Base-by-base conservation (phyloP, 2,888 invertebrate genomes). In the Dasypogon diadema region DNA sequence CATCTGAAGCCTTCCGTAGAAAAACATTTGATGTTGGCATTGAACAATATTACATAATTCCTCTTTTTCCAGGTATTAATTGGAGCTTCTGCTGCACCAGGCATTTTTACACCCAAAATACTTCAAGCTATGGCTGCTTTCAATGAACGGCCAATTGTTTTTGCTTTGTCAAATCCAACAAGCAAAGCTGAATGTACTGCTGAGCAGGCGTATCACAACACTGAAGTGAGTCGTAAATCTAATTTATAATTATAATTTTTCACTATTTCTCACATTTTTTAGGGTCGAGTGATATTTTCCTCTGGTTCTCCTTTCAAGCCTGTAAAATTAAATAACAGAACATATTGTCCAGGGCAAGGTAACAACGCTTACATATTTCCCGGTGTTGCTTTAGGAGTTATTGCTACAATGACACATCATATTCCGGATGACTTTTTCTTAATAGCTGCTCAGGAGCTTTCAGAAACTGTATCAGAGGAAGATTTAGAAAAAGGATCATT, bases 291-390 rank as follows among this genome's bases (percentile, higher is more conserved):
- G 80, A 91, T 99, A 75, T 99, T 97, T 87, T 94, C 97, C 1
- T 97, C 97, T 26, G 99, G 99, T 4, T 98, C 97, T 26, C 99
- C 99, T 0, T 99, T 99, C 88, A 93, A 93, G 14, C 92, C 95
- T 2, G 96, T 97, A 2, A 88, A 89, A 12, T 89, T 91, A 81
- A 89, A 92, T 74, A 96, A 94, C 18, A 92, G 93, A 84, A 92
- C 91, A 2, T 97, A 89, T 87, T 89, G 91, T 80, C 95, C 99
- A 0, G 99, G 99, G 0, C 99, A 99, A 85, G 99, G 99, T 77
- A 98, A 98, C 87, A 98, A 98, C 86, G 95, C 98, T 0, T 98
- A 98, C 86, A 97, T 98, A 82, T 98, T 97, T 89, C 99, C 99
- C 0, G 99, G 99, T 3, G 89, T 98, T 74, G 98, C 97, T 8